A percentile compares a stretch with the other conserved stretches of the same genome.
Conservation (phyloP, 2,113 vertebrate genomes). For the Danionella cerebrum region DNA sequence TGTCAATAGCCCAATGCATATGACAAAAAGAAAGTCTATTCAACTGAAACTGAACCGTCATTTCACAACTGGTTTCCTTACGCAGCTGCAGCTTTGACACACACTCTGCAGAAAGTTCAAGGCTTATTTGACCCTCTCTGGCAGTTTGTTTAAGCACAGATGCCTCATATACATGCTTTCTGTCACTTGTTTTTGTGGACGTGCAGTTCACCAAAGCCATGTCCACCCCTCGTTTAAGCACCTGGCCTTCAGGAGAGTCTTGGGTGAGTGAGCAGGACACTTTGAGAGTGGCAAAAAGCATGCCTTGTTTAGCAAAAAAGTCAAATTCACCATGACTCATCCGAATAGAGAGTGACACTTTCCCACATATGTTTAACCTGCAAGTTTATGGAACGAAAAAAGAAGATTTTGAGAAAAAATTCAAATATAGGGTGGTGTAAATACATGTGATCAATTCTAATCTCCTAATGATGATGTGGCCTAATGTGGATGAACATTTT, state of each 20-base stretch:
- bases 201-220: neutral
- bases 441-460: neutral
- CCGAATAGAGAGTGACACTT: neutral
- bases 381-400: neutral
- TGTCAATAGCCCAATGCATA: conserved; percentile 73
- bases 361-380: neutral
- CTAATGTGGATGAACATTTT: too few species aligned
- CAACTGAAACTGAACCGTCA: conserved; percentile 86
- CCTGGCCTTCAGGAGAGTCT: conserved; percentile 1
- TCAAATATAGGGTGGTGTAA: too few species aligned
- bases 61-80: conserved; percentile 31
- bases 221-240: neutral
- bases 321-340: neutral
- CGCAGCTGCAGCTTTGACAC: conserved; percentile 66
- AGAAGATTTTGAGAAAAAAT: too few species aligned
- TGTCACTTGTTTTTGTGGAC: neutral
- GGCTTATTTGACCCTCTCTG: conserved; percentile 57
- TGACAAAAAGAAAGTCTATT: conserved; percentile 68
- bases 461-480: neutral
- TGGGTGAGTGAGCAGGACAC: neutral
- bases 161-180: conserved; percentile 68
- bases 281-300: neutral
- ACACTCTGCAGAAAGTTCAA: conserved; percentile 68
- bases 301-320: neutral
- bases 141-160: conserved; percentile 52